phyloP scores from a whole-genome alignment of 2,888 invertebrate species.

The Napeogenes inachia region DNA sequence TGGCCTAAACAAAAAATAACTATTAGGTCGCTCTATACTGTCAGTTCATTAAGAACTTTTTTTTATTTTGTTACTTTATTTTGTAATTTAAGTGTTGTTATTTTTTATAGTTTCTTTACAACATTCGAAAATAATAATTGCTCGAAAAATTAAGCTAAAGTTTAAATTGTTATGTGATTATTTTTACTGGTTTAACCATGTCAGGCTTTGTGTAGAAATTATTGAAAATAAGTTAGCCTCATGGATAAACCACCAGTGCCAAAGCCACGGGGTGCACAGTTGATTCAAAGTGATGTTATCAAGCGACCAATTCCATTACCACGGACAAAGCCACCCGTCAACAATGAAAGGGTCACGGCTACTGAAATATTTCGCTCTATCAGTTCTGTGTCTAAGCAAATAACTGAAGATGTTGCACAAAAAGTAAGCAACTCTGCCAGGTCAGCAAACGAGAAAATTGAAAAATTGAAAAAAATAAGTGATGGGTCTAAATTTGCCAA shows the following conservation, averaged over 20 bases:
- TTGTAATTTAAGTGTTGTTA: too few relatives aligned
- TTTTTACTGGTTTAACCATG: constrained; percentile 20
- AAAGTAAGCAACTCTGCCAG: constrained; percentile 68
- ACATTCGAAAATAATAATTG: too few relatives aligned
- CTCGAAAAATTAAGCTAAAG: too few relatives aligned
- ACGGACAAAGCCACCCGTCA: constrained; percentile 56
- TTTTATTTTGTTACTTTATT: too few relatives aligned
- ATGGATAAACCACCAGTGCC: constrained; percentile 70
- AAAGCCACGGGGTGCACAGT: constrained; percentile 55
- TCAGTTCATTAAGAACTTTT: too few relatives aligned
- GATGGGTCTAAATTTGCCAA: constrained; percentile 66
- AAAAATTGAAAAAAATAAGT: constrained; percentile 47
- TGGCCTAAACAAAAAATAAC: too few relatives aligned
- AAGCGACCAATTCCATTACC: constrained; percentile 77
- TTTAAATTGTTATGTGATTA: constrained; percentile 12
- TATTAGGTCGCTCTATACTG: too few relatives aligned
- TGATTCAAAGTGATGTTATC: constrained; percentile 43
- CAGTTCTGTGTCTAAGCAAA: constrained; percentile 75
- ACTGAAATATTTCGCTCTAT: constrained; percentile 70
- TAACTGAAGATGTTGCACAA: constrained; percentile 74
- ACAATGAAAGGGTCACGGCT: constrained; percentile 54
- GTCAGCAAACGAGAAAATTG: constrained; percentile 60
- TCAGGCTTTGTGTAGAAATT: constrained; percentile 15
- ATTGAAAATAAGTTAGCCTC: constrained; percentile 14
- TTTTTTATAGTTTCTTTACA: too few relatives aligned